Percentiles rank a stretch among this genome's conserved stretches.
Evolutionary conservation across 2,888 invertebrate genomes (phyloP).

Genomic region (Habroteleia sp.): DNA sequence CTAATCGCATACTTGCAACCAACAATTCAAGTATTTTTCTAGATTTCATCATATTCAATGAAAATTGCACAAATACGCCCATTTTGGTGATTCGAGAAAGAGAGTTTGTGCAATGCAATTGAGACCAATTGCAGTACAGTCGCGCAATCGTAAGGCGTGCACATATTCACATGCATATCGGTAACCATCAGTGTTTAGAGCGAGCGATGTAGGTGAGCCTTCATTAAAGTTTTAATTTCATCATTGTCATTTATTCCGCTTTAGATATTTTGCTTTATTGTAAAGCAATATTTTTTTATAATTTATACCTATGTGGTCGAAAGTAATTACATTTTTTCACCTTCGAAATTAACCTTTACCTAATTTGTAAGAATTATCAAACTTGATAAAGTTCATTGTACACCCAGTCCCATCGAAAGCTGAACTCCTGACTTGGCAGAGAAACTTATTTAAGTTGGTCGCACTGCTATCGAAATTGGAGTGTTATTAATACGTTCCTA

Average conservation of each 20-base stretch:
- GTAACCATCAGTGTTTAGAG: constrained; percentile 48
- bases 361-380: too few relatives aligned
- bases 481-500: too few relatives aligned
- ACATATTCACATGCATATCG: constrained; percentile 33
- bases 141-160: constrained; percentile 58
- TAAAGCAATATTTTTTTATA: too few relatives aligned
- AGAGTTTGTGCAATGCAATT: constrained; percentile 41
- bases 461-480: too few relatives aligned
- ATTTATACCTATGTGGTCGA: too few relatives aligned
- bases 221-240: constrained; percentile 38
- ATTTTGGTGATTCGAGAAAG: constrained; percentile 37
- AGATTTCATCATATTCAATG: constrained; percentile 37
- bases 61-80: constrained; percentile 51
- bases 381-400: too few relatives aligned
- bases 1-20: too few relatives aligned
- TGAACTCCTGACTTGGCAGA: too few relatives aligned
- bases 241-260: constrained; percentile 10
- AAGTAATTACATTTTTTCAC: too few relatives aligned
- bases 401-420: too few relatives aligned
- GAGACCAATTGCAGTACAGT: constrained; percentile 58
- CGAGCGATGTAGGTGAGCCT: constrained; percentile 50
- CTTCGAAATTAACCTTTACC: too few relatives aligned
- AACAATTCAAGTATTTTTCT: constrained; percentile 39
- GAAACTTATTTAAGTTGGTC: too few relatives aligned
- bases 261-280: constrained; percentile 4